phyloP scores from a whole-genome alignment of 2,888 invertebrate species.

The Fragum sueziense region DNA sequence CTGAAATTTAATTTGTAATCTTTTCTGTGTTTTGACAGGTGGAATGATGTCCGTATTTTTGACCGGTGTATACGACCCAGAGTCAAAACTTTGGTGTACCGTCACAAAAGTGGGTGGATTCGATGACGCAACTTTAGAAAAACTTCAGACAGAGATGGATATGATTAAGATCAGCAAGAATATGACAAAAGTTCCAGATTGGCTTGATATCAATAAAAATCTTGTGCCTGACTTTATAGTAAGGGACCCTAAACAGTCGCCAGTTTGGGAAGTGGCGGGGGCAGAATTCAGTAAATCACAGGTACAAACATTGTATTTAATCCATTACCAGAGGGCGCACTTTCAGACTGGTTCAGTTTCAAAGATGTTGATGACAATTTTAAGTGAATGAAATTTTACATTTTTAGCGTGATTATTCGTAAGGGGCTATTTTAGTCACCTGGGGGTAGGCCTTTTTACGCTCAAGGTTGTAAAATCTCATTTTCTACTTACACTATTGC shows the following conservation, averaged over 20 bases:
- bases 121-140: constrained; percentile 92
- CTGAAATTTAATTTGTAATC: too few relatives aligned
- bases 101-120: constrained; percentile 94
- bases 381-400: too few relatives aligned
- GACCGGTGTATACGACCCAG: constrained; percentile 93
- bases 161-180: constrained; percentile 91
- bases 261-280: constrained; percentile 97
- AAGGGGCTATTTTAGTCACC: too few relatives aligned
- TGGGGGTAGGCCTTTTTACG: too few relatives aligned
- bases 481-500: too few relatives aligned
- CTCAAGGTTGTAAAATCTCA: too few relatives aligned
- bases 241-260: constrained; percentile 88
- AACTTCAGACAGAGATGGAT: constrained; percentile 87
- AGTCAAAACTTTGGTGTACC: constrained; percentile 89
- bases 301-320: too few relatives aligned
- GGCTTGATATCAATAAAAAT: constrained; percentile 92
- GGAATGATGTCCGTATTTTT: constrained; percentile 96
- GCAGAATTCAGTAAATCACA: constrained; percentile 85
- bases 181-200: constrained; percentile 86
- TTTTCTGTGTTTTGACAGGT: constrained; percentile 84
- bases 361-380: too few relatives aligned
- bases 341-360: too few relatives aligned
- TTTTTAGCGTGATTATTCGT: too few relatives aligned
- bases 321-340: too few relatives aligned
- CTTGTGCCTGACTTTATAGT: constrained; percentile 96